Evolutionary conservation across 2,888 invertebrate species (phyloP).

Genomic region (Drosophila recens): DNA sequence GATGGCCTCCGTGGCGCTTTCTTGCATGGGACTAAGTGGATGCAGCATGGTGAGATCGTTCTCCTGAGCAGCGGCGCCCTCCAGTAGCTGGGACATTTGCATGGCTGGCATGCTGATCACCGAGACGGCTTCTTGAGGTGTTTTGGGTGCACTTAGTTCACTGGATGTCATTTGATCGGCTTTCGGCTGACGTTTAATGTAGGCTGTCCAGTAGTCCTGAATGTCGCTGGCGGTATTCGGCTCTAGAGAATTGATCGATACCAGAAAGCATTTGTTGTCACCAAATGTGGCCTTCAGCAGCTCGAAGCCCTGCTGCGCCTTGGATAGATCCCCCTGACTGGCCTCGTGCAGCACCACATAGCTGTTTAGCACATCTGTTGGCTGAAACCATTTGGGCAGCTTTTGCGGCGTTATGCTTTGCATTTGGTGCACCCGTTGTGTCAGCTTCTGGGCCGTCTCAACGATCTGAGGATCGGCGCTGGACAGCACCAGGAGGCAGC

Average conservation of each 20-base stretch:
- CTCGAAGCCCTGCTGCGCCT: constrained; percentile 94
- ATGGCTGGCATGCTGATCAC: constrained; percentile 83
- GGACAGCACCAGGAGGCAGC: constrained; percentile 92
- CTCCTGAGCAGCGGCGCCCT: constrained; percentile 64
- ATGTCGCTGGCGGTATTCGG: constrained; percentile 87
- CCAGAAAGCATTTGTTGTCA: constrained; percentile 93
- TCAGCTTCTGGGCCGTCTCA: constrained; percentile 92
- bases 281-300: constrained; percentile 95
- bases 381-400: constrained; percentile 93
- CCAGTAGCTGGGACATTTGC: constrained; percentile 78
- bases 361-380: constrained; percentile 92
- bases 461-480: constrained; percentile 91
- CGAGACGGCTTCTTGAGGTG: constrained; percentile 87
- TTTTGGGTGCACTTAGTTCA: constrained; percentile 87
- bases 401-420: constrained; percentile 91
- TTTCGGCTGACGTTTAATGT: constrained; percentile 88
- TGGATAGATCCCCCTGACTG: constrained; percentile 88
- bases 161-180: constrained; percentile 82
- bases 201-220: constrained; percentile 95
- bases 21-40: constrained; percentile 91
- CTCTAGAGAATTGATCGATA: constrained; percentile 94
- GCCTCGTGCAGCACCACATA: constrained; percentile 96
- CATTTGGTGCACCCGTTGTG: constrained; percentile 92
- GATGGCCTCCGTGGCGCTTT: constrained; percentile 87
- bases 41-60: constrained; percentile 87